Evolutionary conservation across 92 coral and sea anemone genomes (phyloP).

Genomic region (Parazoanthus atlanticus): DNA sequence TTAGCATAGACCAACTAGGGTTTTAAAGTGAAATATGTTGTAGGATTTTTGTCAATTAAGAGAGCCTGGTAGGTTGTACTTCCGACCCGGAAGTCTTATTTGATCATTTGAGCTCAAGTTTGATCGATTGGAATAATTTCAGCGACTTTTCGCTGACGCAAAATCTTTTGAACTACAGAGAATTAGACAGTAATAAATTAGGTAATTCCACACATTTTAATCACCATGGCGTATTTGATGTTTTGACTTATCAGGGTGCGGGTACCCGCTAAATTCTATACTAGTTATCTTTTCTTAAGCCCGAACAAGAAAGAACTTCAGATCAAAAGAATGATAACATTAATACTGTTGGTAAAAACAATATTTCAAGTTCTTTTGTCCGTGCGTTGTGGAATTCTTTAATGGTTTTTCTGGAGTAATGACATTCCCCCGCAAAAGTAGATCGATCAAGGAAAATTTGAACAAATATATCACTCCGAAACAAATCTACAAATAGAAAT

Average conservation of each 20-base stretch:
- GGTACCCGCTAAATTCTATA: constrained; percentile 5
- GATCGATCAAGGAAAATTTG: neutral
- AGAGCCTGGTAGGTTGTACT: neutral
- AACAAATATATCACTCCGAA: neutral
- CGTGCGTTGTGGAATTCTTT: neutral
- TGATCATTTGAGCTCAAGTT: neutral
- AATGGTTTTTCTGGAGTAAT: neutral
- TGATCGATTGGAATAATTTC: neutral
- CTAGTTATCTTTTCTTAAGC: neutral
- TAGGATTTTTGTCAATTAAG: neutral
- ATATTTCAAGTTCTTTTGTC: neutral
- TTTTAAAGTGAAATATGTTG: neutral
- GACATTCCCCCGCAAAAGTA: neutral
- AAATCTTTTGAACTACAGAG: neutral
- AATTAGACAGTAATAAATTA: neutral
- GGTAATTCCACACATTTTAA: constrained; percentile 2
- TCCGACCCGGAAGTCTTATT: neutral
- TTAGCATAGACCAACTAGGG: neutral
- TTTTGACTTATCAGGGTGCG: neutral
- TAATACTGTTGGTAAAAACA: neutral
- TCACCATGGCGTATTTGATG: neutral
- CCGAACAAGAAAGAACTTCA: neutral
- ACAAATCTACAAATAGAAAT: neutral
- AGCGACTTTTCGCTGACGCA: neutral
- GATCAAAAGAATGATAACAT: constrained; percentile 18